Percentiles rank a stretch among this genome's conserved stretches.
These are phyloP conservation scores for Acipenser transmontanus DNA, from an alignment of 2,797 vertebrate species.

Conservation along the genomic window DNA sequence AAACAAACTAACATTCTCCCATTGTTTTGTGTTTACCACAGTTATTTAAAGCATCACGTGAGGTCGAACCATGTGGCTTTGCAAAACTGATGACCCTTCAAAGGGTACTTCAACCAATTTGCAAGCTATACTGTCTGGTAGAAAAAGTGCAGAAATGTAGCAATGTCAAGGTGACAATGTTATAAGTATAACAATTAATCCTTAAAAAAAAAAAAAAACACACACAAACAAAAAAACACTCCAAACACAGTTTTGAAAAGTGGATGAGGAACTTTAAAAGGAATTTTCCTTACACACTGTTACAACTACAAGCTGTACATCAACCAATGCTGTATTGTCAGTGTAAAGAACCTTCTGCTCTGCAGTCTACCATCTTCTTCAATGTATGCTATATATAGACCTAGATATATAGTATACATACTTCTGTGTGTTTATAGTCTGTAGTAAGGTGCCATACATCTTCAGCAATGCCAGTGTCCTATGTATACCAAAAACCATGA, in stretches of 20 bases:
- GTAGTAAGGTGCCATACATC: no score
- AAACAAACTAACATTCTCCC: not conserved
- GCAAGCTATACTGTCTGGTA: constrained; percentile 4
- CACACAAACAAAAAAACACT: no score
- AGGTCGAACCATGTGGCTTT: not conserved
- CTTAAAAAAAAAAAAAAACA: not conserved
- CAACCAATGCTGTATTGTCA: not conserved
- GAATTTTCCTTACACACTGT: no score
- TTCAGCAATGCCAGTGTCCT: no score
- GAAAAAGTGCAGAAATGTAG: not conserved
- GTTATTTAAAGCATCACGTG: not conserved
- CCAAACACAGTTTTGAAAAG: no score
- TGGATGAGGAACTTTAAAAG: no score
- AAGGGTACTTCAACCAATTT: not conserved
- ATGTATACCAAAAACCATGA: no score
- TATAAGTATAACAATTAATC: not conserved
- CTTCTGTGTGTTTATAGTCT: not conserved
- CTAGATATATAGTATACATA: not conserved
- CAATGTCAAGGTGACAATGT: not conserved
- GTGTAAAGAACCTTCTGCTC: not conserved
- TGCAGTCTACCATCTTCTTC: not conserved
- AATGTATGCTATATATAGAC: not conserved
- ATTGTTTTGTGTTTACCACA: not conserved
- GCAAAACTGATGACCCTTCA: no score
- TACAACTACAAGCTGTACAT: no score